phyloP scores from a whole-genome alignment of 2,797 vertebrate species.

The Microcaecilia unicolor region DNA sequence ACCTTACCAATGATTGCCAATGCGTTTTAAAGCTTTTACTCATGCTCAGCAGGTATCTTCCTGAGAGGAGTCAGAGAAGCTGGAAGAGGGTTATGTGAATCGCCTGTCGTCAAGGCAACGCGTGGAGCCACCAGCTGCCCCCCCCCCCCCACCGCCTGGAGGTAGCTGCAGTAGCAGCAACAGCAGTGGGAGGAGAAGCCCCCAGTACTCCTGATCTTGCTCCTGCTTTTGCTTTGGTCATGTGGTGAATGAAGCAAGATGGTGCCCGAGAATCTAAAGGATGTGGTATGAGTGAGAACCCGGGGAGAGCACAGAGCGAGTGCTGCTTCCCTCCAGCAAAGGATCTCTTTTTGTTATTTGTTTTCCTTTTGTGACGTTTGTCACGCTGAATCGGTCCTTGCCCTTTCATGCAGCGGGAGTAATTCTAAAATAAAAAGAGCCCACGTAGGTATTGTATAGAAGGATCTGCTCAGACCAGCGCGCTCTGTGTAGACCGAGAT shows the following conservation, averaged over 20 bases:
- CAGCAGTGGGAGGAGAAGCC: constrained; percentile 23
- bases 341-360: no score
- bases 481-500: not conserved
- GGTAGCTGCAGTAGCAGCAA: constrained; percentile 7
- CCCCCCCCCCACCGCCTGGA: constrained; percentile 17
- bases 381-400: no score
- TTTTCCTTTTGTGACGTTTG: no score
- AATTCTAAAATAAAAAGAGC: not conserved
- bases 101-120: constrained; percentile 50
- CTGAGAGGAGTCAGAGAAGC: no score
- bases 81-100: constrained; percentile 12
- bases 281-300: constrained; percentile 19
- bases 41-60: no score
- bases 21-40: no score
- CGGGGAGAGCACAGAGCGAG: no score
- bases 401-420: not conserved
- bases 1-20: no score
- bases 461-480: not conserved
- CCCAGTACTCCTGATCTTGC: no score
- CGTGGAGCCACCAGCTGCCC: constrained; percentile 6
- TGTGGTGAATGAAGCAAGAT: constrained; percentile 37
- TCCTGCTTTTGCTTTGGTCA: constrained; percentile 32
- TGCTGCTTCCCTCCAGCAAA: no score
- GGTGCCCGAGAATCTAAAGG: constrained; percentile 47
- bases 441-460: not conserved